phyloP scores from a whole-genome alignment of 2,888 invertebrate species.

The Lacanobia oleracea region DNA sequence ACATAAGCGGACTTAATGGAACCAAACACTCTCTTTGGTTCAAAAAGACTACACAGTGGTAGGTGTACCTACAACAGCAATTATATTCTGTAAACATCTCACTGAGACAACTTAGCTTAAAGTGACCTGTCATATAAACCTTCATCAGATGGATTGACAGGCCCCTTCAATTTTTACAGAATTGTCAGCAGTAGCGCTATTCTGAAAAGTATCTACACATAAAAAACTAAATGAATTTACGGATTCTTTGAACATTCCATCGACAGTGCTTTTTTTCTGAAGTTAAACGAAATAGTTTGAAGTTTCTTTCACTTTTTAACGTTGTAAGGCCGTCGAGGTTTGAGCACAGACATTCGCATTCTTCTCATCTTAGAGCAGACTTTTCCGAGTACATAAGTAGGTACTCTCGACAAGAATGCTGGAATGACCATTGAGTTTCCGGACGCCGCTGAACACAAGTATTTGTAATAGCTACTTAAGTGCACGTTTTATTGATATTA shows the following conservation, averaged over 20 bases:
- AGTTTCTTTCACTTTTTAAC: not conserved
- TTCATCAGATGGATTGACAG: too few species aligned
- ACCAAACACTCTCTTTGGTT: too few species aligned
- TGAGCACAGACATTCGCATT: constrained; percentile 17
- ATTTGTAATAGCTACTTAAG: not conserved
- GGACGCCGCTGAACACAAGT: constrained; percentile 13
- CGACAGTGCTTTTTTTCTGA: not conserved
- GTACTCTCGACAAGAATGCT: constrained; percentile 4
- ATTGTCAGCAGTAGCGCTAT: too few species aligned
- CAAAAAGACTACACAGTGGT: too few species aligned
- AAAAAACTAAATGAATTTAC: too few species aligned
- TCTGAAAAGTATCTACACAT: too few species aligned
- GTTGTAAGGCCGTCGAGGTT: not conserved
- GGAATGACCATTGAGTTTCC: not conserved
- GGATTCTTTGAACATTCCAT: not conserved
- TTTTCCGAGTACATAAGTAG: not conserved
- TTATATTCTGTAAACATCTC: too few species aligned
- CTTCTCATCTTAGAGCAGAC: not conserved
- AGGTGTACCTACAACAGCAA: too few species aligned
- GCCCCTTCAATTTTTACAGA: too few species aligned
- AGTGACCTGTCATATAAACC: too few species aligned
- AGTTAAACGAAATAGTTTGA: not conserved
- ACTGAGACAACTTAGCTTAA: too few species aligned
- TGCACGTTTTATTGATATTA: not conserved
- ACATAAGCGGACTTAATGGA: too few species aligned